Percentiles rank a stretch among this genome's conserved stretches.
Conservation (phyloP, 2,113 vertebrate genomes). For the Phoxinus phoxinus region DNA sequence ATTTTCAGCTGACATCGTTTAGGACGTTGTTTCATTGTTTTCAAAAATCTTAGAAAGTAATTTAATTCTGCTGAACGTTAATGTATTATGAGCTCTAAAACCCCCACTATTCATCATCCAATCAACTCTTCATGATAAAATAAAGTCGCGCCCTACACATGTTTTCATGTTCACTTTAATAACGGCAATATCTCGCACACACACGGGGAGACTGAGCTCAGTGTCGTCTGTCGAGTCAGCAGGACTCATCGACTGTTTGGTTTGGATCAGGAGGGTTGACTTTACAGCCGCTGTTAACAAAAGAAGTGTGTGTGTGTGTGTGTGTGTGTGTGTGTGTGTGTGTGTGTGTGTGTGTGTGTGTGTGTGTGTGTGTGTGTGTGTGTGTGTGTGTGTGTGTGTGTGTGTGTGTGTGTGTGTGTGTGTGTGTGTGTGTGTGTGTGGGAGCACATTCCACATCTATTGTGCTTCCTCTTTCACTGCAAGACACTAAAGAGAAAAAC, state of each 20-base stretch:
- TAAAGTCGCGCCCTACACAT: not conserved
- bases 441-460: slow-evolving; percentile 46
- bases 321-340: no score
- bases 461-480: slow-evolving; percentile 53
- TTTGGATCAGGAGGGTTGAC: slow-evolving; percentile 80
- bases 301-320: slow-evolving; percentile 61
- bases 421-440: no score
- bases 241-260: slow-evolving; percentile 71
- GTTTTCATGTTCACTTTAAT: not conserved
- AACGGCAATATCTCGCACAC: not conserved
- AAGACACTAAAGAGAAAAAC: slow-evolving; percentile 41
- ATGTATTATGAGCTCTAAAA: not conserved
- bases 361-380: slow-evolving; percentile 53
- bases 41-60: not conserved
- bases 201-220: not conserved
- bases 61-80: not conserved
- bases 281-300: slow-evolving; percentile 74
- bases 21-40: no score
- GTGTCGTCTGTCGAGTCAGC: slow-evolving; percentile 64
- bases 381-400: not conserved
- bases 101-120: not conserved
- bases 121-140: not conserved
- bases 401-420: slow-evolving; percentile 56
- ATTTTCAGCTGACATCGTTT: not conserved
- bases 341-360: slow-evolving; percentile 51